Base-by-base conservation (phyloP, 1,140 invertebrate species). In the Probaryconus sp. region DNA sequence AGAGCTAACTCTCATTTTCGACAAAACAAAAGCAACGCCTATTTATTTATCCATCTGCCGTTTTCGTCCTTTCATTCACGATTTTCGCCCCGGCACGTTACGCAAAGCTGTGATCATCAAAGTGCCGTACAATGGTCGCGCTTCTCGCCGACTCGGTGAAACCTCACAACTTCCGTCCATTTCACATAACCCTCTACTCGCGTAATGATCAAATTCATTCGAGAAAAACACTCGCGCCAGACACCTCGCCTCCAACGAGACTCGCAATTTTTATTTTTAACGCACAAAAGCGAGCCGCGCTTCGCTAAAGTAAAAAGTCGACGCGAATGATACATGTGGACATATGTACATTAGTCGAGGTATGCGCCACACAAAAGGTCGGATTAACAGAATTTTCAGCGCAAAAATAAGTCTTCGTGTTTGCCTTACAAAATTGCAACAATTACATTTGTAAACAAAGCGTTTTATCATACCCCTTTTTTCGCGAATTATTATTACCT, bases 31-130 rank as follows among this genome's bases (percentile, higher is more conserved):
- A 42, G 38, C 38, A 21, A 20, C 38, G 7, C 18, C 35, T 38
- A 38, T 38, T 38, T 38, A 38, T 38, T 18, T 10, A 38, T 38
- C 35, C 16, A 38, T 3, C 35, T 24, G 6, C 35, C n/a, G 7
- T 21, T 10, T 42, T 14, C 1, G 16, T 20, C 38, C 21, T 42
- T 20, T 38, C 7, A 11, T 38, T 38, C 4, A 11, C 21, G 21
- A 24, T 24, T 24, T 24, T 24, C 21, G 21, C 35, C 35, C 16
- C 16, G 13, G 35, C 35, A 38, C 16, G 35, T n/a, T n/a, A n/a
- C n/a, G n/a, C n/a, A n/a, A n/a, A n/a, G n/a, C 35, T 14, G 17
- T 42, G 38, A 42, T 42, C 38, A 42, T 42, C 38, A 42, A 42
- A 42, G 38, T 14, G 38, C 9, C 38, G 16, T 18, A 38, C 35